These are phyloP conservation scores for Tenodera sinensis DNA, from an alignment of 2,888 invertebrate species.

Conservation along the genomic window DNA sequence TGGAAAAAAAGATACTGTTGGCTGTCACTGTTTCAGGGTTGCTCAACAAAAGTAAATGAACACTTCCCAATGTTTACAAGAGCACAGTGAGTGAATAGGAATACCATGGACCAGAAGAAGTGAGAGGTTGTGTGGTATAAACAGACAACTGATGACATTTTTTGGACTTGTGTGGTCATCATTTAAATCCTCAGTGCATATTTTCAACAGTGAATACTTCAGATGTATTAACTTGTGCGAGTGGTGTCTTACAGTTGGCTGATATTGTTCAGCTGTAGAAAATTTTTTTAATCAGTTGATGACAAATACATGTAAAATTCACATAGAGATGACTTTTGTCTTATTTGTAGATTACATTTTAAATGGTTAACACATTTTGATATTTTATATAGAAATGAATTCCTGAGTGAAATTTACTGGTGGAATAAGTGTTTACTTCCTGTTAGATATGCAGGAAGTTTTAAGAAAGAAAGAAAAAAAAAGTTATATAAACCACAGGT, in stretches of 20 bases:
- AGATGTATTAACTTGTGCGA: neutral
- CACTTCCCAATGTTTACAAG: neutral
- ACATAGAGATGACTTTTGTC: neutral
- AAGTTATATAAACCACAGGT: too few species aligned
- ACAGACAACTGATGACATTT: neutral
- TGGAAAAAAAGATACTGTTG: neutral
- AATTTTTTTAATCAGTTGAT: neutral
- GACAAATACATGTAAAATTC: neutral
- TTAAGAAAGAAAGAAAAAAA: too few species aligned
- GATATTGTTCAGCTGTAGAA: neutral
- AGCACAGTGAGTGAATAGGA: neutral
- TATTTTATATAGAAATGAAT: neutral
- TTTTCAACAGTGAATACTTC: neutral
- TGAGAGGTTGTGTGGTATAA: neutral
- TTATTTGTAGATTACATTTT: neutral
- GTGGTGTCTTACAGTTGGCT: neutral
- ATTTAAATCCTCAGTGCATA: neutral
- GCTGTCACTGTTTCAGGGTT: neutral
- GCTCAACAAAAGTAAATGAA: neutral
- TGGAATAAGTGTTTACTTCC: neutral
- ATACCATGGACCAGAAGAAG: neutral
- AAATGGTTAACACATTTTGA: neutral
- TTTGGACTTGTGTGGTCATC: neutral
- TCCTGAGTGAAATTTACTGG: neutral
- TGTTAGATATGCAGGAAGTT: too few species aligned